Evolutionary conservation across 35 echinoderm and acorn worm genomes (phyloP).

Genomic region (Heliocidaris tuberculata): DNA sequence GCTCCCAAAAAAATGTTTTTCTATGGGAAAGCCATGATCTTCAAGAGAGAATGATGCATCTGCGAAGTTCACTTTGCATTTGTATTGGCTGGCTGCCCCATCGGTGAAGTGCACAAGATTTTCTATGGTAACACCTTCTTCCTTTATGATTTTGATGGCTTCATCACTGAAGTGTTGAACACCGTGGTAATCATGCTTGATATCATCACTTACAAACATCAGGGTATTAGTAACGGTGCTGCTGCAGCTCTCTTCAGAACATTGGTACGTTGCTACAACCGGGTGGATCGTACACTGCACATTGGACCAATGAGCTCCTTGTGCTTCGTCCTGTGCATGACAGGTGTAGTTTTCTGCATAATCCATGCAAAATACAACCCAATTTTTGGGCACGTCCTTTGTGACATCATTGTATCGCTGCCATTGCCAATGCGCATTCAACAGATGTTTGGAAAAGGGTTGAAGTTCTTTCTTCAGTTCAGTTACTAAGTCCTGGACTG

Average conservation of each 20-base stretch:
- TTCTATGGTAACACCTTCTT: too few species aligned
- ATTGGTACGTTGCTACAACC: slow-evolving; percentile 34
- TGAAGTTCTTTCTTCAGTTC: slow-evolving; percentile 20
- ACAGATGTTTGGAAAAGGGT: slow-evolving; percentile 62
- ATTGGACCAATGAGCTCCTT: slow-evolving; percentile 69
- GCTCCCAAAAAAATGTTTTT: slow-evolving; percentile 73
- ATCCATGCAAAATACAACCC: slow-evolving; percentile 63
- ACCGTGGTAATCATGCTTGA: slow-evolving; percentile 61
- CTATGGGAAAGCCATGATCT: slow-evolving; percentile 61
- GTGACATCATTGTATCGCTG: slow-evolving; percentile 33
- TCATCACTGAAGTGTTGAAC: slow-evolving; percentile 51
- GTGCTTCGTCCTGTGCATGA: slow-evolving; percentile 67
- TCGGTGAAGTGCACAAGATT: too few species aligned
- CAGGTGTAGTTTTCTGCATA: slow-evolving; percentile 73
- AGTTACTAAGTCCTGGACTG: slow-evolving; percentile 49
- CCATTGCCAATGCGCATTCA: slow-evolving; percentile 62
- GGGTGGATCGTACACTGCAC: slow-evolving; percentile 71
- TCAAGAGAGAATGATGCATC: neutral
- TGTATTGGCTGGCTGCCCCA: too few species aligned
- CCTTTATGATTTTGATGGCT: too few species aligned
- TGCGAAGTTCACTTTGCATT: too few species aligned
- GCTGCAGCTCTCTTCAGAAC: too few species aligned
- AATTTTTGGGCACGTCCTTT: slow-evolving; percentile 44
- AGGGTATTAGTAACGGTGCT: neutral
- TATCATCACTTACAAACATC: slow-evolving; percentile 57